Percentiles rank a stretch among this genome's conserved stretches.
These are phyloP conservation scores for Selene dorsalis DNA, from an alignment of 2,797 vertebrate species.

Conservation along the genomic window DNA sequence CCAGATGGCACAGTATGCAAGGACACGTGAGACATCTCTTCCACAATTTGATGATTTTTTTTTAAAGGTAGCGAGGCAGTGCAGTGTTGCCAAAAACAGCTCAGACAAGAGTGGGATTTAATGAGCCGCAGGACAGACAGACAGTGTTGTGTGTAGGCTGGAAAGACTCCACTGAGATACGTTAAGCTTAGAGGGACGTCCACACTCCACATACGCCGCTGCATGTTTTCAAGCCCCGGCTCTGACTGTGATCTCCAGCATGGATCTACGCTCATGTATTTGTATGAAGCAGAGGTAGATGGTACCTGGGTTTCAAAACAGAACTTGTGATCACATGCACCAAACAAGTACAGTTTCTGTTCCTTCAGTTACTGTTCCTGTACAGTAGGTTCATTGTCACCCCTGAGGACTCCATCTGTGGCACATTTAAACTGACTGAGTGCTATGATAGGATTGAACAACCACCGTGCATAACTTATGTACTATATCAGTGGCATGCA, in stretches of 20 bases:
- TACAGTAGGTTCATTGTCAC: too few relatives aligned
- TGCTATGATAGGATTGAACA: too few relatives aligned
- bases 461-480: neutral
- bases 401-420: too few relatives aligned
- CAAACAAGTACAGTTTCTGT: neutral
- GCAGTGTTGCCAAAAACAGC: neutral
- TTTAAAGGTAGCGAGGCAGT: constrained; percentile 10
- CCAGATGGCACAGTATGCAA: constrained; percentile 55
- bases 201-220: neutral
- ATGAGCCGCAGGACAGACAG: constrained; percentile 30
- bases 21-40: constrained; percentile 42
- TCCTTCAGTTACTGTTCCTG: too few relatives aligned
- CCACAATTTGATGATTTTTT: neutral
- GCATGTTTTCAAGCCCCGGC: constrained; percentile 22
- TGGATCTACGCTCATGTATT: neutral
- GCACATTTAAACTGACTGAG: too few relatives aligned
- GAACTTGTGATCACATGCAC: neutral
- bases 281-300: neutral
- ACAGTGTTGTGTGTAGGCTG: constrained; percentile 1
- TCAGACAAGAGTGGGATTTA: constrained; percentile 10
- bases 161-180: neutral
- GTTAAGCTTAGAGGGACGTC: constrained; percentile 3
- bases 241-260: constrained; percentile 14
- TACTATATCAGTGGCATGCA: too few relatives aligned
- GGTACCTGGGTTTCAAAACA: neutral